Evolutionary conservation across 2,888 invertebrate genomes (phyloP), one percentile per base, ranked within the genome.

Genomic region (Erynnis tages): DNA sequence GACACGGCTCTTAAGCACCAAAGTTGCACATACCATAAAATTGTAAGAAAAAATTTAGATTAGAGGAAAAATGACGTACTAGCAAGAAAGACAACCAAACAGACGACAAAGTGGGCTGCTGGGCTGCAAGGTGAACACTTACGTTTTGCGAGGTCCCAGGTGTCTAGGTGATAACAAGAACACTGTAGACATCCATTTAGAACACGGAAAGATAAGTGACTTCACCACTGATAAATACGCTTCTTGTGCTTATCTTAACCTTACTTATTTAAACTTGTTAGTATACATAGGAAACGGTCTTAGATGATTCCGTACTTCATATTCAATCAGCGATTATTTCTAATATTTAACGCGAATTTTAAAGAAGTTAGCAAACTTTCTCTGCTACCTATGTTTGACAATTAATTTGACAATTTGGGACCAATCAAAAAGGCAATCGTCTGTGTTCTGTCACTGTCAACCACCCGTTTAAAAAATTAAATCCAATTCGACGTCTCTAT

Each of bases 171-270:
- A 57, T 54, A 54, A 53, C 40, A 16, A 19, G 30, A 17, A 35
- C 8, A 37, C 38, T 44, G 32, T 6, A 38, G 21, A 54, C 29
- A 45, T 49, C 44, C 56, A 56, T 56, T 23, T 32, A 43, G 30
- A 50, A 53, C 44, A 37, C 16, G 35, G 8, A 10, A 47, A 53
- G 54, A 56, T 56, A 54, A 56, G 35, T 48, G 45, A 37, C 30
- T 54, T 48, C 38, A 29, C 38, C 19, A 48, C 40, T 46, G 56
- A 57, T 57, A 57, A 57, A 48, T 46, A 7, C 11, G 10, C 27
- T 27, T 6, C 27, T 19, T 7, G 0, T 8, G 21, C 6, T 16
- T 14, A 25, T n/a, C 10, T 34, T 32, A 45, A 19, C 34, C 7
- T 25, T 7, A 16, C 14, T 14, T 45, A 5, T n/a, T 13, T 16